Evolutionary conservation across 2,888 invertebrate genomes (phyloP), one percentile per base, ranked within the genome.

Genomic region (Pseudoips prasinana): DNA sequence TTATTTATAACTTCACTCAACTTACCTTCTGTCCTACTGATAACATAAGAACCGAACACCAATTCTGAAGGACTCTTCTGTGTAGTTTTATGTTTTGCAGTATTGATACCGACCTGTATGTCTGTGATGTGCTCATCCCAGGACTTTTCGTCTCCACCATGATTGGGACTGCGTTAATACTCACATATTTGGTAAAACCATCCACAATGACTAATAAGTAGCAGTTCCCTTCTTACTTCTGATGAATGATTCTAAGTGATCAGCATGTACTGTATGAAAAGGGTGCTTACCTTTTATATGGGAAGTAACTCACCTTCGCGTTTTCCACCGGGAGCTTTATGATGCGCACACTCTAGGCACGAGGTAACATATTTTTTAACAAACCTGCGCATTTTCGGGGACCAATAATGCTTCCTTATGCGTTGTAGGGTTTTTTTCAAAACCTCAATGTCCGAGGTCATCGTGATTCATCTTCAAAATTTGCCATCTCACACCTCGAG

Each of bases 401-500:
- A 39, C 38, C 38, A 39, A 19, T 19, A 37, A 2, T n/a, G 8
- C 22, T 28, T 7, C 4, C 9, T 8, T 2, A 38, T 18, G 7
- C 29, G 10, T 1, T 22, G 7, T 6, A 46, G 10, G 0, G 56
- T 54, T 24, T 56, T 58, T 0, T 56, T 54, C 5, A 44, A 49
- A 1, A 46, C 46, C n/a, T n/a, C n/a, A n/a, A n/a, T n/a, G n/a
- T n/a, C 58, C 58, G 0, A 52, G 20, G 8, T 57, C 52, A 17
- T 59, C 54, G 11, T 59, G 52, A 11, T 54, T 58, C 6, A 8
- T 32, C 17, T 46, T 40, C 0, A 46, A 4, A 1, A 63, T 25
- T 10, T 55, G 57, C 54, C 56, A 60, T 0, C 57, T 18, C 1
- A 38, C 50, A 0, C 34, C 37, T 19, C 34, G 42, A 5, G 60